Conservation (phyloP, 2,113 vertebrate genomes). For the Spheniscus mendiculus region DNA sequence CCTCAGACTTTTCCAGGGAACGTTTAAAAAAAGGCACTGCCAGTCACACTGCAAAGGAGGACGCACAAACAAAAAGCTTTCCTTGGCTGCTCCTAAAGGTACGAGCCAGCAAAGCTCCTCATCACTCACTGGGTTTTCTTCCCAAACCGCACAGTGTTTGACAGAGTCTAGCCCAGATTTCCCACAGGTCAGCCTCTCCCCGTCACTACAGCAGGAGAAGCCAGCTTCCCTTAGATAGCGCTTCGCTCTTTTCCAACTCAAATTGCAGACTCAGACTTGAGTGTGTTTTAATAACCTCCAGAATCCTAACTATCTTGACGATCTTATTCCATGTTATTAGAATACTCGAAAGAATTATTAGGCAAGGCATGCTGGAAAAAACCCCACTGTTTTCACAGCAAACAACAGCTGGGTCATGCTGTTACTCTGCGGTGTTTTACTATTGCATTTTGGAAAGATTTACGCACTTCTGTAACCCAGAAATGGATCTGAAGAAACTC, state of each 20-base stretch:
- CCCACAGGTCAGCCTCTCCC: neutral
- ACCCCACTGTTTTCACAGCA: neutral
- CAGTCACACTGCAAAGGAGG: neutral
- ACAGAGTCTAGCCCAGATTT: neutral
- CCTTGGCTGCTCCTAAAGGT: neutral
- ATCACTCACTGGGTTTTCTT: neutral
- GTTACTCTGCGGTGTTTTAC: neutral
- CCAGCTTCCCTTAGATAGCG: neutral
- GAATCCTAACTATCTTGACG: neutral
- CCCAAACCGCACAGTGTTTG: neutral
- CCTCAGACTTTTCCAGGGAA: neutral
- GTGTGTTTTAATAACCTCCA: neutral
- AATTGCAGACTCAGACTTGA: neutral
- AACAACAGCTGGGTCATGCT: constrained; percentile 29
- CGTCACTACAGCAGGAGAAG: neutral
- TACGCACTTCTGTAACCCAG: neutral
- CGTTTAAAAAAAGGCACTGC: constrained; percentile 8
- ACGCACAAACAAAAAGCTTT: neutral
- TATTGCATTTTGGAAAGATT: neutral
- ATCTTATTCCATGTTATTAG: neutral
- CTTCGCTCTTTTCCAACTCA: neutral
- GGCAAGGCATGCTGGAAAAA: neutral
- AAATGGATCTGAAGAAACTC: neutral
- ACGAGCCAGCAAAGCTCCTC: constrained; percentile 36
- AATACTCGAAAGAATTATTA: neutral